Conservation (phyloP, 2,888 invertebrate genomes). For the Oegoconia quadripuncta region DNA sequence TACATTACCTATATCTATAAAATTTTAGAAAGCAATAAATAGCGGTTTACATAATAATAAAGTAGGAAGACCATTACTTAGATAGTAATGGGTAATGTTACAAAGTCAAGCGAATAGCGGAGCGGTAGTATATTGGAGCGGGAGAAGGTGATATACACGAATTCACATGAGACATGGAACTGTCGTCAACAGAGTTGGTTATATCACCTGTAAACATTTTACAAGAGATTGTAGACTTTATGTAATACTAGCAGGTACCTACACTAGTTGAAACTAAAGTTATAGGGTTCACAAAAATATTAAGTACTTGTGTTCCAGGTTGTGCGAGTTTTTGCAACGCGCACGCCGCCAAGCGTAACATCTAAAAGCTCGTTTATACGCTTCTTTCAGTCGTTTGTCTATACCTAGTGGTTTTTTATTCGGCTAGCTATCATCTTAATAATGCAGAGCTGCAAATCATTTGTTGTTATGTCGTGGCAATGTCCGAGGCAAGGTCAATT, state of each 20-base stretch:
- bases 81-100: not conserved
- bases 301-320: not conserved
- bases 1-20: no score
- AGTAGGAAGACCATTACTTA: not conserved
- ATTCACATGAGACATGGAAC: not conserved
- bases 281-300: not conserved
- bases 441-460: slow-evolving; percentile 53
- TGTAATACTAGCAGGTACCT: not conserved
- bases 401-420: slow-evolving; percentile 49
- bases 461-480: slow-evolving; percentile 51
- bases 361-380: slow-evolving; percentile 72
- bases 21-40: no score
- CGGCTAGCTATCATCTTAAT: slow-evolving; percentile 48
- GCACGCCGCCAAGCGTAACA: slow-evolving; percentile 61
- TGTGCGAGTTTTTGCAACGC: slow-evolving; percentile 53
- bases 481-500: slow-evolving; percentile 53
- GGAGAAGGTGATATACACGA: slow-evolving; percentile 1
- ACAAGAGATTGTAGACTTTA: slow-evolving; percentile 3
- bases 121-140: not conserved
- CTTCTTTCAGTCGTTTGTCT: slow-evolving; percentile 61
- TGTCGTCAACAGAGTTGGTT: not conserved
- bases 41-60: not conserved
- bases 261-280: not conserved
- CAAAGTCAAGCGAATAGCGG: not conserved
- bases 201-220: not conserved